Evolutionary conservation across 2,797 vertebrate species (phyloP), one percentile per base, ranked within the genome.

Genomic region (Scarus forsteni): DNA sequence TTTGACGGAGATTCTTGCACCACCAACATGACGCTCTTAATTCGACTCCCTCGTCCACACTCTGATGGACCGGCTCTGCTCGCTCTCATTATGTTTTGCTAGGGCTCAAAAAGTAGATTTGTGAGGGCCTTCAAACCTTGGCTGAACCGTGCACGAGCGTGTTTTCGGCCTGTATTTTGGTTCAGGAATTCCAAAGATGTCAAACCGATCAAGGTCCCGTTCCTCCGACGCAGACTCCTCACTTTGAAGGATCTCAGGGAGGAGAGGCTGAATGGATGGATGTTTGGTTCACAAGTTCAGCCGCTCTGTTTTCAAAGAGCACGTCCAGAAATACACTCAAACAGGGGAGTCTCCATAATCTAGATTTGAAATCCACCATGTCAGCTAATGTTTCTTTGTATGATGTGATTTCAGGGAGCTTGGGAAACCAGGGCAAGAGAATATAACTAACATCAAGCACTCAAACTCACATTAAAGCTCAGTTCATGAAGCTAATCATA

Each of bases 231-330:
- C 76, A 80, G 53, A 76, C 75, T 80, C 84, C 63, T 84, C 70
- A 55, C 69, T 77, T 51, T 65, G 39, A 80, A 65, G 65, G 69
- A 86, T 80, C 70, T 40, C 40, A 15, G 83, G 88, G 89, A 85
- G 89, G 83, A 80, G 69, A 78, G 59, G 50, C 56, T 13, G 59
- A 82, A 84, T 68, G 70, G 44, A 87, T 74, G 14, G 67, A 55
- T 38, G 43, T 38, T 10, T 16, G 76, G 81, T 85, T 90, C 86
- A 89, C n/a, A 35, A 79, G 85, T 87, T 89, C 81, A 89, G 68
- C 43, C 16, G 57, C 40, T 83, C 49, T 78, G 53, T 4, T 70
- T 83, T 79, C 48, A 66, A 51, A 6, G 42, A 63, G 57, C 58
- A 34, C 3, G 9, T 66, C 48, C 18, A 49, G 39, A 38, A 46